Evolutionary conservation across 2,797 vertebrate species (phyloP).

Genomic region (Poecilia wingei): DNA sequence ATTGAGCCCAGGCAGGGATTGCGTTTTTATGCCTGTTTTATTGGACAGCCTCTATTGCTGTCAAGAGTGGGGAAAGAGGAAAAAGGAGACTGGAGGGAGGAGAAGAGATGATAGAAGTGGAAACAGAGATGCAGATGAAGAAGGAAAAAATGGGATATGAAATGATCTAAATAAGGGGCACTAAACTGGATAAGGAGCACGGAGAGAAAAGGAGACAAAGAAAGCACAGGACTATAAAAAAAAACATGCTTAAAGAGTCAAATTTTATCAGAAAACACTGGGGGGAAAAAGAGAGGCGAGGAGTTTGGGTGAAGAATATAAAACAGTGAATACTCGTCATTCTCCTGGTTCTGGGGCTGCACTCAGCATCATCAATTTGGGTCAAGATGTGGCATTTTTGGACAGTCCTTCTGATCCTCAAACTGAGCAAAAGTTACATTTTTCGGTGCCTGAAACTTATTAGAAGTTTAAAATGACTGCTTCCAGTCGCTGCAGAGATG

Average conservation of each 20-base stretch:
- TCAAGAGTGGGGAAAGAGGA: conserved; percentile 42
- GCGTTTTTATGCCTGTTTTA: conserved; percentile 79
- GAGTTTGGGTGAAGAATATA: not conserved
- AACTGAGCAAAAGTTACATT: not conserved
- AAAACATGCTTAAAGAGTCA: conserved; percentile 4
- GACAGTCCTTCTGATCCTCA: not conserved
- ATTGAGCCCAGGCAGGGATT: conserved; percentile 67
- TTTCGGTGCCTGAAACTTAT: not conserved
- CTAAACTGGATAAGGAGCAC: conserved; percentile 1
- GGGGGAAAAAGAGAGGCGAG: not conserved
- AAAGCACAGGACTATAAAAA: not conserved
- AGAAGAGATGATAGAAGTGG: conserved; percentile 2
- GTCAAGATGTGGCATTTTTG: not conserved
- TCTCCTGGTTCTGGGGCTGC: not conserved
- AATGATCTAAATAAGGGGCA: conserved; percentile 14
- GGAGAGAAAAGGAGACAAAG: not conserved
- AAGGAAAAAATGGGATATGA: conserved; percentile 3
- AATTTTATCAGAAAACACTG: not conserved
- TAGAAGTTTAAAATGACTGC: not conserved
- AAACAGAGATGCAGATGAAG: not conserved
- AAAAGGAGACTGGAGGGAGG: conserved; percentile 9
- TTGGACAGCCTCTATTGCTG: conserved; percentile 71
- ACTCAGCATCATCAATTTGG: not conserved
- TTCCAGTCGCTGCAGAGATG: not conserved
- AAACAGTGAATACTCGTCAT: not conserved